phyloP scores from a whole-genome alignment of 2,797 vertebrate species.

The Pangasius macronema region DNA sequence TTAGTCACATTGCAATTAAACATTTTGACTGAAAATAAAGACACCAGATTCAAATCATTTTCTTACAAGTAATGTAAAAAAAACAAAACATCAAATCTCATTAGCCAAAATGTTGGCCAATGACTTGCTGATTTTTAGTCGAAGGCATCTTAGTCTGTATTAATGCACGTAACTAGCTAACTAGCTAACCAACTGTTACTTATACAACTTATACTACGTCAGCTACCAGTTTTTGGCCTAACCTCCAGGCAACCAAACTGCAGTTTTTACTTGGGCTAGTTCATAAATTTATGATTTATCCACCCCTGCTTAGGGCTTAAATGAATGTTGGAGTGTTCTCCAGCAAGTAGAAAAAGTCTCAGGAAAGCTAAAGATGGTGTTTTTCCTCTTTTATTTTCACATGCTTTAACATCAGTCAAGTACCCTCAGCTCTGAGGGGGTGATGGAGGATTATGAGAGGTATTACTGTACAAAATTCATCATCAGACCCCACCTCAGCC shows the following conservation, averaged over 20 bases:
- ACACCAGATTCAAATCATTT: not conserved
- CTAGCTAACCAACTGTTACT: not conserved
- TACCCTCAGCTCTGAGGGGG: conserved; percentile 7
- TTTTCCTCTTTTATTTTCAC: conserved; percentile 47
- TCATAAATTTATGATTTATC: conserved; percentile 5
- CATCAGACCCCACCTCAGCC: conserved; percentile 34
- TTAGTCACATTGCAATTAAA: not conserved
- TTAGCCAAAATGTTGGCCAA: not conserved
- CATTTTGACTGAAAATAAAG: not conserved
- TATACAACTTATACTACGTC: not conserved
- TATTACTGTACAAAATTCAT: conserved; percentile 47
- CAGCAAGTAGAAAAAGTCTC: conserved; percentile 9
- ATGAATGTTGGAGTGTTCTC: conserved; percentile 1
- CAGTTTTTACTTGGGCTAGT: not conserved
- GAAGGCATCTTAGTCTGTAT: not conserved
- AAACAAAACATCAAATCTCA: not conserved
- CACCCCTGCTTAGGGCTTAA: not conserved
- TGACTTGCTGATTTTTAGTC: not conserved
- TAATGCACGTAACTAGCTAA: not conserved
- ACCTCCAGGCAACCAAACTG: not conserved
- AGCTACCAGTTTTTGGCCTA: not conserved
- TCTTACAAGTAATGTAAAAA: not conserved
- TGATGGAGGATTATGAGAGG: conserved; percentile 38
- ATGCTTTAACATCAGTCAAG: conserved; percentile 43
- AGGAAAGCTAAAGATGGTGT: not conserved